Percentiles rank a stretch among this genome's conserved stretches.
phyloP scores from a whole-genome alignment of 1,140 invertebrate species.

The Drosophila lowei region DNA sequence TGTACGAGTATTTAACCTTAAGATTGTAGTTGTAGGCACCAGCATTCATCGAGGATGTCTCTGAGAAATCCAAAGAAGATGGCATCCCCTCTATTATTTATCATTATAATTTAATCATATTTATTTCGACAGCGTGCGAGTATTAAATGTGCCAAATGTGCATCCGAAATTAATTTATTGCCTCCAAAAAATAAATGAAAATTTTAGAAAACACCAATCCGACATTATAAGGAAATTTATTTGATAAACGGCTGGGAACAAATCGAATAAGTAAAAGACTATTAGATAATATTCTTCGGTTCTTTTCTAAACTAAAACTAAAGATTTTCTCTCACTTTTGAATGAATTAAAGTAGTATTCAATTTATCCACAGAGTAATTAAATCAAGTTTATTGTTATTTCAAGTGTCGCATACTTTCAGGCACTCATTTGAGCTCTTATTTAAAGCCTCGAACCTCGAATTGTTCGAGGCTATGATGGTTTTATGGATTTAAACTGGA shows the following conservation, averaged over 20 bases:
- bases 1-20: constrained; percentile 28
- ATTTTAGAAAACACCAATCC: constrained; percentile 6
- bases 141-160: constrained; percentile 26
- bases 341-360: constrained; percentile 6
- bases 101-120: constrained; percentile 24
- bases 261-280: no score
- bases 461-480: not conserved
- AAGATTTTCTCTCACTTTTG: not conserved
- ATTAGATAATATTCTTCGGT: no score
- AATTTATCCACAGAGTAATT: constrained; percentile 4
- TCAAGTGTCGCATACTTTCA: constrained; percentile 30
- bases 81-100: constrained; percentile 10
- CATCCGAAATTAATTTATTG: constrained; percentile 41
- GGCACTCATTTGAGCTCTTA: constrained; percentile 5
- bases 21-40: constrained; percentile 36
- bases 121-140: constrained; percentile 36
- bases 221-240: not conserved
- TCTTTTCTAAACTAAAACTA: no score
- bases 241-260: no score
- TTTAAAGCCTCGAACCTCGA: no score
- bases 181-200: constrained; percentile 16
- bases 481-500: constrained; percentile 33
- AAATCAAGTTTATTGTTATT: not conserved
- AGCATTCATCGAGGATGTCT: constrained; percentile 22
- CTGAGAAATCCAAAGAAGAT: constrained; percentile 36